These are phyloP conservation scores for Tachystola acroxantha DNA, from an alignment of 2,888 invertebrate species.

Conservation along the genomic window DNA sequence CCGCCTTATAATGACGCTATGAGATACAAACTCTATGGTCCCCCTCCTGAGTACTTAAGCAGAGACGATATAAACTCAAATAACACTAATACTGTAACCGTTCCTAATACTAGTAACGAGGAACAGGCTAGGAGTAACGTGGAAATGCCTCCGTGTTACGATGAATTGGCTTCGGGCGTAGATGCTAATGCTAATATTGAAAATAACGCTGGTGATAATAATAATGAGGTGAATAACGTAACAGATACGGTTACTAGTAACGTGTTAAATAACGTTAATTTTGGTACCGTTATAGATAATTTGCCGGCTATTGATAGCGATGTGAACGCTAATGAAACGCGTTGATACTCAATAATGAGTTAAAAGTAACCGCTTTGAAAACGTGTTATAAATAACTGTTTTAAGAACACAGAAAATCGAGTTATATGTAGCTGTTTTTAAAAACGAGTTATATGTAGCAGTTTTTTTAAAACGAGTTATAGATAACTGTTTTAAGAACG, in stretches of 20 bases:
- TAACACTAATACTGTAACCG: neutral
- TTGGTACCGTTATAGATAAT: slow-evolving; percentile 56
- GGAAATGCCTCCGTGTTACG: slow-evolving; percentile 65
- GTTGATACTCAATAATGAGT: slow-evolving; percentile 7
- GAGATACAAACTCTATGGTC: slow-evolving; percentile 59
- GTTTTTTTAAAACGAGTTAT: too few species aligned
- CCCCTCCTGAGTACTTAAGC: slow-evolving; percentile 63
- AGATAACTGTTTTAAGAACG: too few species aligned
- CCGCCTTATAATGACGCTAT: slow-evolving; percentile 64
- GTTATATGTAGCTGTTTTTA: too few species aligned
- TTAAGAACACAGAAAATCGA: too few species aligned
- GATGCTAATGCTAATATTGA: slow-evolving; percentile 11
- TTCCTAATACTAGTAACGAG: slow-evolving; percentile 27
- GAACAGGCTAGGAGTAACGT: slow-evolving; percentile 49
- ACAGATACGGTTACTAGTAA: slow-evolving; percentile 2
- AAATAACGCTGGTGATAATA: slow-evolving; percentile 10
- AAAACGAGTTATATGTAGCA: too few species aligned
- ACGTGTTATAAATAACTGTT: too few species aligned
- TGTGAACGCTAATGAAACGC: slow-evolving; percentile 54
- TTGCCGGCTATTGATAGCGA: slow-evolving; percentile 65
- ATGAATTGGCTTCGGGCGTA: slow-evolving; percentile 37
- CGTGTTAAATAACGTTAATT: slow-evolving; percentile 7
- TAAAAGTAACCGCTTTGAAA: too few species aligned
- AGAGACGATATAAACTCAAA: slow-evolving; percentile 38
- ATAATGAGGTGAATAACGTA: neutral